Conservation (phyloP, 2,797 vertebrate species). For the Notamacropus eugenii region DNA sequence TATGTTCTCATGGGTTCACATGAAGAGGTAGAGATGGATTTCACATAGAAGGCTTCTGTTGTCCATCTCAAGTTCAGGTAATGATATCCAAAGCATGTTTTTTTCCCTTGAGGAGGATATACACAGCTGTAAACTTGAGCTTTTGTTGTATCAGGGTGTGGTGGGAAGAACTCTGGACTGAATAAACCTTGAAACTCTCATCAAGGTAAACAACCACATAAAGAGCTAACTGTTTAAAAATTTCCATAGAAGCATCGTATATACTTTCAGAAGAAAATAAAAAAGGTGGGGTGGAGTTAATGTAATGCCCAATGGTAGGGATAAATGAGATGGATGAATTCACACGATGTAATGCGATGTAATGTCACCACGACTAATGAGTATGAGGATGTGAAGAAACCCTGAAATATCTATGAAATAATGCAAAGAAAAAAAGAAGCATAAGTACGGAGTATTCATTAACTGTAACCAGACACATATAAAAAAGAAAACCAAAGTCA, state of each 20-base stretch:
- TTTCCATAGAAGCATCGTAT: background rate
- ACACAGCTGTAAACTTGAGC: background rate
- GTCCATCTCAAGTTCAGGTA: background rate
- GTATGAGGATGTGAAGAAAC: background rate
- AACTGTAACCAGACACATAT: background rate
- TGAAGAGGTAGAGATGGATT: background rate
- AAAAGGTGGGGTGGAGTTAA: background rate
- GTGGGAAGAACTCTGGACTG: background rate
- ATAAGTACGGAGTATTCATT: background rate
- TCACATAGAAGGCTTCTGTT: background rate
- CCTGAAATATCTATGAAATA: background rate
- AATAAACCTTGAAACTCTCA: background rate
- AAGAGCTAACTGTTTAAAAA: background rate
- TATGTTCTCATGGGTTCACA: background rate
- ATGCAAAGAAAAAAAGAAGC: background rate
- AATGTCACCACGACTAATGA: background rate
- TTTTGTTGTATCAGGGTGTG: background rate
- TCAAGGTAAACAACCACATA: background rate
- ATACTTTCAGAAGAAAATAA: background rate
- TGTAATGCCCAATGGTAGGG: background rate
- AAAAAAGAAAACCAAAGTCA: background rate
- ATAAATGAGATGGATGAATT: background rate
- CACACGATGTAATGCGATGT: background rate
- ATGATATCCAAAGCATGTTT: background rate
- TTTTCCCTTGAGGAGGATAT: background rate